These are phyloP conservation scores for Phenganax subtilis DNA, from an alignment of 92 coral and sea anemone genomes.

Conservation along the genomic window DNA sequence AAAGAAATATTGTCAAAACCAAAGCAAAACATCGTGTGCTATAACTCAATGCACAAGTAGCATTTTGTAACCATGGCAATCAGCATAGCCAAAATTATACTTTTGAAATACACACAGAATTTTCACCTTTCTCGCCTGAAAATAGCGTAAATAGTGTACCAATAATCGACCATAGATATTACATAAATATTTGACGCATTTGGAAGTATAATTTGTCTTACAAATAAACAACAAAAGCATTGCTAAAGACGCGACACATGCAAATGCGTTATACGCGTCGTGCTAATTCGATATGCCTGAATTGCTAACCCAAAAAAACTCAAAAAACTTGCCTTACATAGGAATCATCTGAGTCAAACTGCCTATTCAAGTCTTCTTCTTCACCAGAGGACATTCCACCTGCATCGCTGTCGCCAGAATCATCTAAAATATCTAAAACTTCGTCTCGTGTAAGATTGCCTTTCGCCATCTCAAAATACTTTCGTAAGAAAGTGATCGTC, in stretches of 20 bases:
- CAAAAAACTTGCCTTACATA: background rate
- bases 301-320: background rate
- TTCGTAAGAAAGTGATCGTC: background rate
- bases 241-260: background rate
- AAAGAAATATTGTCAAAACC: background rate
- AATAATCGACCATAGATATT: background rate
- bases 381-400: background rate
- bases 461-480: background rate
- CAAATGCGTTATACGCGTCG: background rate
- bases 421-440: background rate
- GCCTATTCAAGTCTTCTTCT: slow-evolving; percentile 1
- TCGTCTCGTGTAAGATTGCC: background rate
- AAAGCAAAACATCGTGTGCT: background rate
- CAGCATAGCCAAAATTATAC: no score
- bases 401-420: background rate
- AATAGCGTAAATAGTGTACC: background rate
- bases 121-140: background rate
- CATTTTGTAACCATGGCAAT: background rate
- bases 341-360: background rate
- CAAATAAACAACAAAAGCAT: background rate
- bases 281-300: background rate
- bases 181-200: background rate
- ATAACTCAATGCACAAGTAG: background rate
- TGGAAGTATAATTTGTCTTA: background rate
- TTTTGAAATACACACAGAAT: background rate